A percentile compares a stretch with the other conserved stretches of the same genome.
These are phyloP conservation scores for Hypotaenidia philippensis DNA, from an alignment of 2,797 vertebrate species.

Conservation along the genomic window DNA sequence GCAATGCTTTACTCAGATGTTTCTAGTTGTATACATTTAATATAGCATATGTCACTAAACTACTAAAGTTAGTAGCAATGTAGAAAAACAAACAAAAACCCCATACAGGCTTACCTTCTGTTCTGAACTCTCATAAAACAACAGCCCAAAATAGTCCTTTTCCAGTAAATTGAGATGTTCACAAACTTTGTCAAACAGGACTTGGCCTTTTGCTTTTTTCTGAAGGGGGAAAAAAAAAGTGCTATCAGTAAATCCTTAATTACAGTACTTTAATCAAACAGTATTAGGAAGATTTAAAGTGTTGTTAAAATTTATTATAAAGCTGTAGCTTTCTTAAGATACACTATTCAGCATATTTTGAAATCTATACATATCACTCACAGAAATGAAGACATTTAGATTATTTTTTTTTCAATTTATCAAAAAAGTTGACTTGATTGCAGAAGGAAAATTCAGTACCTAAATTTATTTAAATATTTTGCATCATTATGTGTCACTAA, in stretches of 20 bases:
- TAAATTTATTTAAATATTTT: background rate
- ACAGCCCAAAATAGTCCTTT: constrained; percentile 95
- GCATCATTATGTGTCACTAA: background rate
- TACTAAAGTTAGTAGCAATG: background rate
- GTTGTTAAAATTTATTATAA: background rate
- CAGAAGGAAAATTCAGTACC: background rate
- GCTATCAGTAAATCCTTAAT: background rate
- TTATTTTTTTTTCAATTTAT: background rate
- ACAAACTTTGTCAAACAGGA: constrained; percentile 91
- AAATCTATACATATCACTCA: background rate
- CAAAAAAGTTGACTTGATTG: background rate
- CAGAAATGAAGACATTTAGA: background rate
- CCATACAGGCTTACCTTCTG: constrained; percentile 84
- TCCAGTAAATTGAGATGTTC: constrained; percentile 96
- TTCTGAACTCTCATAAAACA: constrained; percentile 87
- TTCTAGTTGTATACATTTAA: background rate
- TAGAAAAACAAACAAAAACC: background rate
- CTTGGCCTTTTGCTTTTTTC: constrained; percentile 94
- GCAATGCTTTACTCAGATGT: background rate
- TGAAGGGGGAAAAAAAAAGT: constrained; percentile 54
- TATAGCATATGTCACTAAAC: background rate
- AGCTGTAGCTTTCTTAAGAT: background rate
- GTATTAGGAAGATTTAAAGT: background rate
- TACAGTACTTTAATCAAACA: accelerated
- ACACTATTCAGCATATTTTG: background rate